Conservation (phyloP, 2,888 invertebrate genomes). For the Patella caerulea region DNA sequence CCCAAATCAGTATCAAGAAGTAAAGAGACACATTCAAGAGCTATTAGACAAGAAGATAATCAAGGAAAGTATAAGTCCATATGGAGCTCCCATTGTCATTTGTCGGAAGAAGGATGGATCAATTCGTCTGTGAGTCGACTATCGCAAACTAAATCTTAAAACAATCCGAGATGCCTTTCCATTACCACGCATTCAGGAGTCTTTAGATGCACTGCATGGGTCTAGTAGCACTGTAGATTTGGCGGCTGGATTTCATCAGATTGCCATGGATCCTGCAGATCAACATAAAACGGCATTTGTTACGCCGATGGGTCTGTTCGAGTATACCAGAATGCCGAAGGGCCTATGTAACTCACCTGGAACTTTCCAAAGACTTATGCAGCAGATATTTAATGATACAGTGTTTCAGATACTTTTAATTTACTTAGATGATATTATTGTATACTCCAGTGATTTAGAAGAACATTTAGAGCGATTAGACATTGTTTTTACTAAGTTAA, state of each 20-base stretch:
- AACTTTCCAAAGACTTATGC: conserved; percentile 32
- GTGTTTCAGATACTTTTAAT: conserved; percentile 23
- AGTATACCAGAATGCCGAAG: conserved; percentile 28
- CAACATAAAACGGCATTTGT: conserved; percentile 37
- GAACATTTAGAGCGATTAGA: conserved; percentile 32
- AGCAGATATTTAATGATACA: conserved; percentile 25
- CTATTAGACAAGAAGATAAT: no score
- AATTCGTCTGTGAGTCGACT: no score
- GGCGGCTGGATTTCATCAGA: conserved; percentile 26
- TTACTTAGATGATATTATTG: conserved; percentile 29
- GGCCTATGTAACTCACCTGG: conserved; percentile 23
- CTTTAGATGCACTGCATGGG: no score
- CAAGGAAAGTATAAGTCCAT: no score
- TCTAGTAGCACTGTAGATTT: no score
- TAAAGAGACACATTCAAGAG: no score
- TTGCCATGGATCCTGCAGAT: conserved; percentile 31
- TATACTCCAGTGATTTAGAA: conserved; percentile 27
- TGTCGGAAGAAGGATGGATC: no score
- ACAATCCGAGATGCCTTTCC: no score
- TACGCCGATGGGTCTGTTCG: conserved; percentile 28
- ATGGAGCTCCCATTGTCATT: no score
- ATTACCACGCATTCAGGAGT: no score
- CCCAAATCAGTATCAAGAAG: no score
- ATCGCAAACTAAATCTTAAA: no score
- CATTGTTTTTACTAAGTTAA: conserved; percentile 25